Conservation (phyloP, 2,888 invertebrate species). For the Andrena camellia region DNA sequence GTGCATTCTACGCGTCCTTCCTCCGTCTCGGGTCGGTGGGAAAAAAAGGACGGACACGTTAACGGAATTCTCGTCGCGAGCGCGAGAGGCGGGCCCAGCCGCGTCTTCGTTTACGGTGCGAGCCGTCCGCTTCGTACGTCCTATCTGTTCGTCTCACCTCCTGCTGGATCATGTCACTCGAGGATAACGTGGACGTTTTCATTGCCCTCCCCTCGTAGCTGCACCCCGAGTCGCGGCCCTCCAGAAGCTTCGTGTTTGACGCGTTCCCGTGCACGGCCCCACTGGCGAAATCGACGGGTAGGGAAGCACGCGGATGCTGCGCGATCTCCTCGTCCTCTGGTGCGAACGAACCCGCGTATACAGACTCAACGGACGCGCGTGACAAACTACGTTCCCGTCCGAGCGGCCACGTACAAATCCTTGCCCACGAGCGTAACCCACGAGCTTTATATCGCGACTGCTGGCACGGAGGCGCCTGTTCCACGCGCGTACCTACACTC, state of each 20-base stretch:
- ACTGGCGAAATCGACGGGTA: not conserved
- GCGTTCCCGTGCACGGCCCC: constrained; percentile 6
- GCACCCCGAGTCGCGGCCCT: constrained; percentile 57
- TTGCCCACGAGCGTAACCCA: constrained; percentile 41
- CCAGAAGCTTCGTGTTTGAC: constrained; percentile 61
- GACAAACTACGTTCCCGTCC: constrained; percentile 34
- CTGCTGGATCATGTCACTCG: constrained; percentile 78
- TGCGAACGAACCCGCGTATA: constrained; percentile 13
- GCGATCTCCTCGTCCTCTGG: not conserved
- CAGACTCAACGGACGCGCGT: constrained; percentile 30
- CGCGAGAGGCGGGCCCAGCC: not conserved
- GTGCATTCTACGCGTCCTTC: not conserved
- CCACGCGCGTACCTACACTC: constrained; percentile 75
- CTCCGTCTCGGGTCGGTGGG: not conserved
- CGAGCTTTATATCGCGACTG: constrained; percentile 81
- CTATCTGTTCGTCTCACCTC: constrained; percentile 77
- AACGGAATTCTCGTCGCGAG: constrained; percentile 19
- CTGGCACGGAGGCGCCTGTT: constrained; percentile 71
- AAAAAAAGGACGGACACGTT: not conserved
- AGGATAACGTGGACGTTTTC: constrained; percentile 80
- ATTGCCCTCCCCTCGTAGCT: constrained; percentile 70
- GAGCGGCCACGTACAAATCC: constrained; percentile 43
- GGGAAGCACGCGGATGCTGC: not conserved
- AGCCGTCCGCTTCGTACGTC: not conserved
- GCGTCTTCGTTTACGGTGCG: not conserved